Conservation (phyloP, 2,113 vertebrate genomes). For the Gallinago media region DNA sequence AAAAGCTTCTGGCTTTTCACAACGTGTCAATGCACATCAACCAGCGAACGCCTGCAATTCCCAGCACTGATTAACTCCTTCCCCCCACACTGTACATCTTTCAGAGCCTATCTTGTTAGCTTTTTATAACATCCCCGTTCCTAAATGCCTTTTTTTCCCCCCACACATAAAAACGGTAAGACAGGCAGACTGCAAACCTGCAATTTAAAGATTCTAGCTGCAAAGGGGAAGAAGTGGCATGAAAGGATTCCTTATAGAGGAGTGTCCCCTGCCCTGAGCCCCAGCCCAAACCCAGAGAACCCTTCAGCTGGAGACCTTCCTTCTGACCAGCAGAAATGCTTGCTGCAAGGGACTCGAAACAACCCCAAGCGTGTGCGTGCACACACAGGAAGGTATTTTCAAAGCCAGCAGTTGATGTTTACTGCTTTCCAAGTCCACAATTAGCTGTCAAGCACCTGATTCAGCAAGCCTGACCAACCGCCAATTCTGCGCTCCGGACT, state of each 20-base stretch:
- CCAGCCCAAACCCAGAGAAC: not conserved
- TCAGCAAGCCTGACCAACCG: not conserved
- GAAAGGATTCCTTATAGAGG: not conserved
- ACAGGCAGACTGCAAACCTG: not conserved
- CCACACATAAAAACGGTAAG: not conserved
- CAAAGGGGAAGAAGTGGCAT: not conserved
- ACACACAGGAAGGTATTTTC: not conserved
- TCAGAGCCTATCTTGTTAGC: not conserved
- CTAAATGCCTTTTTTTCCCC: not conserved
- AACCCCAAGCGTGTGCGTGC: rapidly evolving
- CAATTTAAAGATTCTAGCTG: not conserved
- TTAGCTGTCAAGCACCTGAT: conserved; percentile 31
- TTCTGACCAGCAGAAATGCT: not conserved
- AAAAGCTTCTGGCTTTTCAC: conserved; percentile 46
- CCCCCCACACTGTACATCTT: not conserved
- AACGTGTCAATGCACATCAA: not conserved
- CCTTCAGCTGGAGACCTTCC: not conserved
- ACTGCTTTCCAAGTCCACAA: conserved; percentile 41
- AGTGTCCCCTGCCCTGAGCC: not conserved
- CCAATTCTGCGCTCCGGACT: not conserved
- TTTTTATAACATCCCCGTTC: not conserved
- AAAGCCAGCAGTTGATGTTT: conserved; percentile 22
- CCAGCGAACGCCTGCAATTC: not conserved
- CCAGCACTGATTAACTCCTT: conserved; percentile 1
- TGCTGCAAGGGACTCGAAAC: not conserved